Percentiles rank a stretch among this genome's conserved stretches.
phyloP scores from a whole-genome alignment of 2,113 vertebrate species.

The Eonycteris spelaea region DNA sequence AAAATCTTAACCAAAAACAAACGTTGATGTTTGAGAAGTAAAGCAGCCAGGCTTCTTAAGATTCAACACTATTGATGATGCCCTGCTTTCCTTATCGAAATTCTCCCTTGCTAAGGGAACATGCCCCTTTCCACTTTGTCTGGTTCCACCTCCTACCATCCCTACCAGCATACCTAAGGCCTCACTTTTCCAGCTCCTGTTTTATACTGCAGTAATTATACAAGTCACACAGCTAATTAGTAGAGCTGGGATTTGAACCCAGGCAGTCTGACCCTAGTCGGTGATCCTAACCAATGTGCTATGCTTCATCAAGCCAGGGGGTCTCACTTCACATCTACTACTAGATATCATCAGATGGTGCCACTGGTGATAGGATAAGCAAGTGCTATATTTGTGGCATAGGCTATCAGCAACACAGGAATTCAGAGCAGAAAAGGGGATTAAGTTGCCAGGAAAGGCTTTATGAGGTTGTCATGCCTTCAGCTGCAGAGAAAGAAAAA shows the following conservation, averaged over 20 bases:
- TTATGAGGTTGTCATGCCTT: not conserved
- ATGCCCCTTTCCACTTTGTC: not conserved
- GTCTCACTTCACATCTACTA: not conserved
- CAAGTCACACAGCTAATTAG: not conserved
- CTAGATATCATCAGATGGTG: not conserved
- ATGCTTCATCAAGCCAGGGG: too few species aligned
- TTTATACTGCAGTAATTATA: not conserved
- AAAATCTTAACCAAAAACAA: not conserved
- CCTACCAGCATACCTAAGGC: not conserved
- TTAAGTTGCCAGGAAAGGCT: not conserved
- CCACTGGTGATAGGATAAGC: not conserved
- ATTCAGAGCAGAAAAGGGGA: not conserved
- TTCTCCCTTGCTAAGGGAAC: not conserved
- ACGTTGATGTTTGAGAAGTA: not conserved
- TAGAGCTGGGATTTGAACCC: not conserved
- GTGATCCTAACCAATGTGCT: not conserved
- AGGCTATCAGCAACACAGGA: not conserved
- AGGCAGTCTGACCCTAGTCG: not conserved
- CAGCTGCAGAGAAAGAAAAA: not conserved
- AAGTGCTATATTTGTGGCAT: not conserved
- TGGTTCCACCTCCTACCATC: not conserved
- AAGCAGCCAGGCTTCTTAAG: not conserved
- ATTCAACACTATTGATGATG: not conserved
- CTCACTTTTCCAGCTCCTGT: not conserved
- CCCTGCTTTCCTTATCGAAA: not conserved